A percentile compares a stretch with the other conserved stretches of the same genome.
phyloP scores from a whole-genome alignment of 2,888 invertebrate genomes.

The Tricholauxania praeusta region DNA sequence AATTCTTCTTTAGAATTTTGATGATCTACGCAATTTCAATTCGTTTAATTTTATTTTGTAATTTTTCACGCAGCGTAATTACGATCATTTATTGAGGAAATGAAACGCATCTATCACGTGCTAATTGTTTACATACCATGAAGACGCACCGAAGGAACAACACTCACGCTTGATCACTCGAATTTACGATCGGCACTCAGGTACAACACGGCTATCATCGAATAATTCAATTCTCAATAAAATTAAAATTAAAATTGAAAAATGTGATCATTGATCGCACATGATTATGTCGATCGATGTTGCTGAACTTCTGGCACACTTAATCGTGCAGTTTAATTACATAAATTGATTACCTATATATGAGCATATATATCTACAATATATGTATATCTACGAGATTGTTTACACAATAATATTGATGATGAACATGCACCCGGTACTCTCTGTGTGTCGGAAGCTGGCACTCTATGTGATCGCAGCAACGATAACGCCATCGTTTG shows the following conservation, averaged over 20 bases:
- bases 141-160: neutral
- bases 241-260: too few species aligned
- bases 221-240: too few species aligned
- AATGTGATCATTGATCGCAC: too few species aligned
- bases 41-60: constrained; percentile 17
- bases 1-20: too few species aligned
- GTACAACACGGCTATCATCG: too few species aligned
- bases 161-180: neutral
- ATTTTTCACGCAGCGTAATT: constrained; percentile 17
- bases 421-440: constrained; percentile 11
- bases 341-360: too few species aligned
- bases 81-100: constrained; percentile 26
- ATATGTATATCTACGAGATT: constrained; percentile 14
- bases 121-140: constrained; percentile 21
- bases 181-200: too few species aligned
- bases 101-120: constrained; percentile 25
- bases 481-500: neutral
- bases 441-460: constrained; percentile 33
- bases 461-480: constrained; percentile 28
- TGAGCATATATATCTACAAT: constrained; percentile 19
- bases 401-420: constrained; percentile 27
- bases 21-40: too few species aligned
- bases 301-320: constrained; percentile 32
- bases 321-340: constrained; percentile 2
- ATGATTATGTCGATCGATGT: too few species aligned